Evolutionary conservation across 2,113 vertebrate genomes (phyloP).

Genomic region (Albula goreensis): DNA sequence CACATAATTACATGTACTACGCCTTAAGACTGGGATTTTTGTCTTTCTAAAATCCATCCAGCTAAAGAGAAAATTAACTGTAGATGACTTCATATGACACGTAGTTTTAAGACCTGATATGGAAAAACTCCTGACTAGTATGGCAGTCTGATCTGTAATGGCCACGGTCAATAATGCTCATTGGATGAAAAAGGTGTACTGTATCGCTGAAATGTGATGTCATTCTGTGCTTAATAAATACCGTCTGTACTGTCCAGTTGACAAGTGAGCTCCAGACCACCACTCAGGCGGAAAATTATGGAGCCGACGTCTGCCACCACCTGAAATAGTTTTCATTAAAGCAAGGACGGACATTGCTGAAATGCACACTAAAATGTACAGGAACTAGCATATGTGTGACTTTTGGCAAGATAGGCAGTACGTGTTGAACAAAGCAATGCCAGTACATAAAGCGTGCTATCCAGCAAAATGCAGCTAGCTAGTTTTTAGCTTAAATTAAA

Average conservation of each 20-base stretch:
- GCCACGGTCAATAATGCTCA: too few relatives aligned
- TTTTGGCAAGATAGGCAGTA: not conserved
- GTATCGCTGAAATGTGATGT: not conserved
- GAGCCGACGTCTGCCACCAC: constrained; percentile 57
- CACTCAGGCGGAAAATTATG: constrained; percentile 76
- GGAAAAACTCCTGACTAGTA: too few relatives aligned
- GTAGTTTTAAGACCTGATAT: too few relatives aligned
- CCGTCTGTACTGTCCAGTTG: constrained; percentile 70
- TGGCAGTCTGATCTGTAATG: too few relatives aligned
- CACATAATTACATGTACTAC: too few relatives aligned
- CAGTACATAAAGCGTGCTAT: not conserved
- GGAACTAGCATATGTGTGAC: not conserved
- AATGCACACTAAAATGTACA: not conserved
- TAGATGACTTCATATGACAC: too few relatives aligned
- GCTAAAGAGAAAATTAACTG: too few relatives aligned
- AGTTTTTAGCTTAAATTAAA: not conserved
- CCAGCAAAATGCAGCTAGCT: too few relatives aligned
- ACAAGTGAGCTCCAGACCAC: constrained; percentile 78
- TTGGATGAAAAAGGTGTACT: too few relatives aligned
- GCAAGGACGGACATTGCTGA: not conserved
- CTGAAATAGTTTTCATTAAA: constrained; percentile 22
- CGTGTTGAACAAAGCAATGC: not conserved
- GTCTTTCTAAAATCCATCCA: too few relatives aligned
- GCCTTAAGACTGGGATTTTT: too few relatives aligned
- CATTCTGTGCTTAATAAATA: constrained; percentile 46